Evolutionary conservation across 2,797 vertebrate species (phyloP), one percentile per base, ranked within the genome.

Genomic region (Fistularia commersonii): DNA sequence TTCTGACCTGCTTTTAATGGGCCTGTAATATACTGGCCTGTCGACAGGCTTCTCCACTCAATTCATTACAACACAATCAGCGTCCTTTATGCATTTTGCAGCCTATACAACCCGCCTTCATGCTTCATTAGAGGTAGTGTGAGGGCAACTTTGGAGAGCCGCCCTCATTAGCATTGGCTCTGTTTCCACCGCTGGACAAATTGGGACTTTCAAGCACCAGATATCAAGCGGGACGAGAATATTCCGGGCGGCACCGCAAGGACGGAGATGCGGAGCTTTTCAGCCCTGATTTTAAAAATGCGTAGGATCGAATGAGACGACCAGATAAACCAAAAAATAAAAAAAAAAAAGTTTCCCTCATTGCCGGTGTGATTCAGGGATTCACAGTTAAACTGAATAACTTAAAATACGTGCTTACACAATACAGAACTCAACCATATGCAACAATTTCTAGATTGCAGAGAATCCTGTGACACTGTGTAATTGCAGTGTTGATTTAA

Each of bases 1-100:
- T 94, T 82, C 90, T 91, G 90, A 92, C 90, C 91, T 92, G 92
- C 92, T 91, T 92, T 90, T 92, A 92, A 82, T 81, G 61, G 76
- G 63, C 53, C 68, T 77, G 72, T 79, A 81, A 94, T 92, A 93
- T 93, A 92, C 88, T 91, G 89, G 92, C 92, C 92, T 94, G 94
- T 94, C 91, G 85, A 90, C 88, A 90, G 93, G 91, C 92, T 95
- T 95, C 95, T 95, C 94, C 93, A 93, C 92, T 94, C 94, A 93
- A 92, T 97, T 97, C 95, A 98, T 97, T 95, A 94, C 92, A 93
- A 94, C 93, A 97, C 95, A 98, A 96, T 98, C 94, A 92, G 92
- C 87, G 89, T 93, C 63, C 60, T 73, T 66, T 59, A 32, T 58
- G 75, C 70, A 67, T 74, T 76, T 57, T n/a, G 75, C 78, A 70